Conservation (phyloP, 2,888 invertebrate genomes). For the Sarcophaga variegata region DNA sequence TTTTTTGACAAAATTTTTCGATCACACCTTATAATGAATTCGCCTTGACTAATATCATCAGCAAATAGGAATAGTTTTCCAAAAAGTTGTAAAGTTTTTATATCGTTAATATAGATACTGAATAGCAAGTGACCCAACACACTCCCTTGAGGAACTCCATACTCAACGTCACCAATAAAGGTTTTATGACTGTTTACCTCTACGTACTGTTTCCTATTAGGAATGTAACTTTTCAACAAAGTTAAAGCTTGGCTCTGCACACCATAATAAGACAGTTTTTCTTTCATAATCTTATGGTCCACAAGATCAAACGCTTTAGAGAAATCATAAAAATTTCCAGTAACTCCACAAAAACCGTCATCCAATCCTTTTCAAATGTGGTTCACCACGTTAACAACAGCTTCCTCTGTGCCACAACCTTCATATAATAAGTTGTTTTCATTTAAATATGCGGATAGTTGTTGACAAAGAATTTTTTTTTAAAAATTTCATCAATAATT, state of each 20-base stretch:
- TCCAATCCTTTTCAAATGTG: constrained; percentile 4
- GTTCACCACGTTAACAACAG: constrained; percentile 20
- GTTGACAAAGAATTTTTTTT: constrained; percentile 14
- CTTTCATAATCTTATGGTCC: not conserved
- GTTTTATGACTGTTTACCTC: not conserved
- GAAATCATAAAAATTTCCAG: constrained; percentile 13
- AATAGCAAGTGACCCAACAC: too few relatives aligned
- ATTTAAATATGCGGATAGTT: constrained; percentile 9
- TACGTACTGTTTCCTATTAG: not conserved
- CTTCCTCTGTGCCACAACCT: not conserved
- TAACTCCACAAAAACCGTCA: not conserved
- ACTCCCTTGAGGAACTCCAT: too few relatives aligned
- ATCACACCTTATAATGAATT: too few relatives aligned
- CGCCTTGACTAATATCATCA: not conserved
- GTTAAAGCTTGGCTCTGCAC: not conserved
- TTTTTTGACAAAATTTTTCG: too few relatives aligned
- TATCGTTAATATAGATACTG: not conserved
- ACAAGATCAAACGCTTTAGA: not conserved
- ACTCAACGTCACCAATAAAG: not conserved
- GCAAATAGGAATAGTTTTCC: not conserved
- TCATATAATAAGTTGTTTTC: constrained; percentile 21
- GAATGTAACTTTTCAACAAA: not conserved
- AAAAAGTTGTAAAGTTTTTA: not conserved
- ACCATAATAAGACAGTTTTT: not conserved
- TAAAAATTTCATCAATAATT: constrained; percentile 25